Conservation (phyloP, 2,113 vertebrate species). For the Urocynchramus pylzowi region DNA sequence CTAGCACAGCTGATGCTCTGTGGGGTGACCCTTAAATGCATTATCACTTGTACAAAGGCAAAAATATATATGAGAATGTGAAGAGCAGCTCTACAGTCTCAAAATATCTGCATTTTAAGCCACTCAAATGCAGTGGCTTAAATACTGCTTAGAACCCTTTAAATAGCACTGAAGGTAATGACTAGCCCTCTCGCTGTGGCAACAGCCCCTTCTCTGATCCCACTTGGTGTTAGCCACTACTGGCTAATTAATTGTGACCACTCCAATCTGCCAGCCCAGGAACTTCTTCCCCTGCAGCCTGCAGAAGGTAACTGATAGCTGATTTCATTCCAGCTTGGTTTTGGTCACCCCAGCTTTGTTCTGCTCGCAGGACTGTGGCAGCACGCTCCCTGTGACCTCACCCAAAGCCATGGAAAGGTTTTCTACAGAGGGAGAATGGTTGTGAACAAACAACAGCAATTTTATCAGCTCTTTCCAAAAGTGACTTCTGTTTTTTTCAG, state of each 20-base stretch:
- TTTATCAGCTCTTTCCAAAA: background rate
- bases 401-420: background rate
- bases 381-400: background rate
- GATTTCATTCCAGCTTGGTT: background rate
- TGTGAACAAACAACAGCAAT: background rate
- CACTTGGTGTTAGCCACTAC: background rate
- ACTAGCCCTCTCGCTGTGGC: background rate
- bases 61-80: background rate
- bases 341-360: background rate
- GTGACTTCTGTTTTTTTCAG: background rate
- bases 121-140: background rate
- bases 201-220: background rate
- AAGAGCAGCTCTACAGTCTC: background rate
- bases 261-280: background rate
- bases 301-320: background rate
- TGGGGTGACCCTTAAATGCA: background rate
- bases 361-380: background rate
- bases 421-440: background rate
- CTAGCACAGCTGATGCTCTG: background rate
- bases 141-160: background rate
- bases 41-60: background rate
- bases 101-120: constrained; percentile 4
- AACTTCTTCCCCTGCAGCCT: background rate
- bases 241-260: background rate
- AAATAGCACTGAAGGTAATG: background rate